Evolutionary conservation across 2,113 vertebrate species (phyloP).

Genomic region (Orthonyx spaldingii): DNA sequence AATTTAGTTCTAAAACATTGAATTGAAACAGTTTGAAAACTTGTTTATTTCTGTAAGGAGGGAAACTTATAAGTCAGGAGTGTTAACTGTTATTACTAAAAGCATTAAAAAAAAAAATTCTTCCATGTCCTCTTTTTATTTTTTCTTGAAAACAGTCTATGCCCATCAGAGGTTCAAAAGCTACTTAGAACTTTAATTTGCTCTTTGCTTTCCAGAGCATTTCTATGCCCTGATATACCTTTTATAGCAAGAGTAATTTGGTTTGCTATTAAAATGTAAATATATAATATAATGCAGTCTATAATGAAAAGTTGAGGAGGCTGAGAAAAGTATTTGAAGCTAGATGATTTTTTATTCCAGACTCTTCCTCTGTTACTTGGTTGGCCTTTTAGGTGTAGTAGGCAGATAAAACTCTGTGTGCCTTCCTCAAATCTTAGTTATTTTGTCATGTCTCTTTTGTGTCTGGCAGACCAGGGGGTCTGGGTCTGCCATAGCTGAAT

Average conservation of each 20-base stretch:
- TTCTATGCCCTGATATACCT: background rate
- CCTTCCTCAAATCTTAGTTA: background rate
- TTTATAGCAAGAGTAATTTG: background rate
- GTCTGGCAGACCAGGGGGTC: background rate
- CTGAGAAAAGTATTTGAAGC: background rate
- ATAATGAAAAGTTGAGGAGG: background rate
- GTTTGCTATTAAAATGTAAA: background rate
- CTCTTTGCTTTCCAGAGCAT: background rate
- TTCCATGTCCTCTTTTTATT: background rate
- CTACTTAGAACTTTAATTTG: background rate
- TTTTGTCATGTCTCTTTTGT: background rate
- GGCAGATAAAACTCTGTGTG: background rate
- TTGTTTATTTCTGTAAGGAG: background rate
- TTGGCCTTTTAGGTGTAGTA: background rate
- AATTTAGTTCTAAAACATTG: background rate
- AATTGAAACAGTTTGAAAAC: background rate
- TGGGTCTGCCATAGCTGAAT: background rate
- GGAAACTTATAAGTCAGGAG: background rate
- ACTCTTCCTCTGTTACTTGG: background rate
- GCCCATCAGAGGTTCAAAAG: background rate
- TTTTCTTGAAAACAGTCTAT: background rate
- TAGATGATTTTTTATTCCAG: background rate
- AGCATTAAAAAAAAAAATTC: background rate
- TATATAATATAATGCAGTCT: background rate
- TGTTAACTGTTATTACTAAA: background rate